Evolutionary conservation across 2,888 invertebrate genomes (phyloP).

Genomic region (Nephrocerus scutellatus): DNA sequence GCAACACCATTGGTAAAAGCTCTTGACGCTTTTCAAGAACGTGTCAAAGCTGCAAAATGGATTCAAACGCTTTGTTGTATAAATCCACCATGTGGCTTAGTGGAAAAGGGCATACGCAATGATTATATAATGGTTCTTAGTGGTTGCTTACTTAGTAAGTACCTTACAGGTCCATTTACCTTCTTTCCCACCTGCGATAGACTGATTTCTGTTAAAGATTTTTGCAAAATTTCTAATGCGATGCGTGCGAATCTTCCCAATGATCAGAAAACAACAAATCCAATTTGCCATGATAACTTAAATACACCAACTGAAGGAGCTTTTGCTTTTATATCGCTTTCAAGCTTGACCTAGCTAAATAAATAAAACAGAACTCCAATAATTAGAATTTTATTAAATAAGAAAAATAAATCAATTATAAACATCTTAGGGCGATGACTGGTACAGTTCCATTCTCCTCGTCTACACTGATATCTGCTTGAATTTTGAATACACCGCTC

Average conservation of each 20-base stretch:
- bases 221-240: constrained; percentile 44
- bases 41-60: too few species aligned
- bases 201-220: constrained; percentile 41
- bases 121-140: constrained; percentile 52
- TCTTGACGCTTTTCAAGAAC: too few species aligned
- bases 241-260: too few species aligned
- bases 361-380: constrained; percentile 1
- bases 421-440: constrained; percentile 17
- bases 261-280: too few species aligned
- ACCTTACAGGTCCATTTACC: constrained; percentile 49
- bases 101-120: constrained; percentile 52
- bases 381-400: background rate
- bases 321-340: constrained; percentile 52
- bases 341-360: constrained; percentile 23
- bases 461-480: constrained; percentile 36
- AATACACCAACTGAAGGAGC: constrained; percentile 54
- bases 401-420: constrained; percentile 12
- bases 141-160: constrained; percentile 39
- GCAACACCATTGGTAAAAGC: too few species aligned
- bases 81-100: too few species aligned
- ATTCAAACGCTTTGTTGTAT: too few species aligned
- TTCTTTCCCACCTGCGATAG: constrained; percentile 48
- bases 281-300: too few species aligned
- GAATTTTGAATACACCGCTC: constrained; percentile 40
- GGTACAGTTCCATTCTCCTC: constrained; percentile 17